A percentile compares a stretch with the other conserved stretches of the same genome.
Conservation (phyloP, 2,888 invertebrate species). For the Ecdyonurus torrentis region DNA sequence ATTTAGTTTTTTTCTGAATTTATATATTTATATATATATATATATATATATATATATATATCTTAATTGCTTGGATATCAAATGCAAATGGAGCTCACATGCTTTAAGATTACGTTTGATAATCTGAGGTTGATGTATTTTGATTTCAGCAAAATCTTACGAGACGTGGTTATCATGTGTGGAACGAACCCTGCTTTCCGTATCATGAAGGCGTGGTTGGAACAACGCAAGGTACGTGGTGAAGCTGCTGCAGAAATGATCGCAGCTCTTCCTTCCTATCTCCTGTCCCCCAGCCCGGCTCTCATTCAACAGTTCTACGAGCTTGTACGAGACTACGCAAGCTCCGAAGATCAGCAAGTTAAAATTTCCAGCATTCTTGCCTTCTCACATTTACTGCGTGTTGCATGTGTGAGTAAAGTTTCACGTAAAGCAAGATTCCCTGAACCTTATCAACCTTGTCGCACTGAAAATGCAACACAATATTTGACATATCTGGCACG, state of each 20-base stretch:
- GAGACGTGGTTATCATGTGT: constrained; percentile 12
- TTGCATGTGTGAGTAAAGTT: constrained; percentile 19
- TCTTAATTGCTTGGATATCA: too few species aligned
- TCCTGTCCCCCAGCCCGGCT: constrained; percentile 22
- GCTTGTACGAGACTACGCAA: constrained; percentile 15
- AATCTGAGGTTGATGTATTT: not conserved
- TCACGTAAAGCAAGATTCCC: constrained; percentile 17
- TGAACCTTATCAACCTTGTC: constrained; percentile 17
- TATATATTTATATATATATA: too few species aligned
- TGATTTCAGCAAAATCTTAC: constrained; percentile 10
- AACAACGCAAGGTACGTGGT: constrained; percentile 15
- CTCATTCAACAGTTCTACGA: constrained; percentile 20
- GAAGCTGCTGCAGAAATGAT: constrained; percentile 18
- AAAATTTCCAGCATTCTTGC: constrained; percentile 18
- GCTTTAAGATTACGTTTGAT: too few species aligned
- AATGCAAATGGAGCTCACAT: too few species aligned
- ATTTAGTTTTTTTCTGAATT: too few species aligned
- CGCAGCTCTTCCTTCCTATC: constrained; percentile 18
- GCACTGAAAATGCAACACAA: constrained; percentile 11
- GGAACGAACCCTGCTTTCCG: constrained; percentile 23
- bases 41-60: too few species aligned
- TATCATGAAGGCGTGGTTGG: constrained; percentile 20
- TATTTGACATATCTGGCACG: constrained; percentile 15
- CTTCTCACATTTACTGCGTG: constrained; percentile 20
- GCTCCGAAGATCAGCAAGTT: constrained; percentile 15